A percentile compares a stretch with the other conserved stretches of the same genome.
These are phyloP conservation scores for Apotomis betuletana DNA, from an alignment of 2,888 invertebrate genomes.

Conservation along the genomic window DNA sequence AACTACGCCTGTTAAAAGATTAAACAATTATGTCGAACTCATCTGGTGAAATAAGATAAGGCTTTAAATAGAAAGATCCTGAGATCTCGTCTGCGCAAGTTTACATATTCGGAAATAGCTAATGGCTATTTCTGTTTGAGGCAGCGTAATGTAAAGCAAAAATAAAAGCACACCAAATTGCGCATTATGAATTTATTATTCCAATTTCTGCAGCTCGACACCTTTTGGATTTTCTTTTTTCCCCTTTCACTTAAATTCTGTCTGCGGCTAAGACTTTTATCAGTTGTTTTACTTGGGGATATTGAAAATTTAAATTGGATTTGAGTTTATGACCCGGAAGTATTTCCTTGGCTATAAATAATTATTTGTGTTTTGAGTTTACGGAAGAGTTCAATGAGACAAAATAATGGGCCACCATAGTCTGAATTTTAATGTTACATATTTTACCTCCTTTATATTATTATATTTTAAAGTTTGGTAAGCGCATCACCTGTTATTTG, in stretches of 20 bases:
- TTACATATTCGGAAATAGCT: background rate
- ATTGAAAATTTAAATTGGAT: slow-evolving; percentile 42
- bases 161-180: slow-evolving; percentile 25
- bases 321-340: slow-evolving; percentile 39
- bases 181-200: slow-evolving; percentile 41
- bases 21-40: background rate
- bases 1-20: too few species aligned
- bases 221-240: slow-evolving; percentile 39
- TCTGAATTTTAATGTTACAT: too few species aligned
- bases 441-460: too few species aligned
- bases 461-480: too few species aligned
- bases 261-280: slow-evolving; percentile 43
- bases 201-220: slow-evolving; percentile 40
- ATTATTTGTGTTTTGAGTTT: slow-evolving; percentile 14
- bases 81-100: background rate
- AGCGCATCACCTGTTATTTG: too few species aligned
- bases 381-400: too few species aligned
- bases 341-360: slow-evolving; percentile 19
- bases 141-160: slow-evolving; percentile 17
- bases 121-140: slow-evolving; percentile 4
- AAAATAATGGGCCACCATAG: too few species aligned
- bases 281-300: slow-evolving; percentile 42
- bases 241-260: slow-evolving; percentile 41
- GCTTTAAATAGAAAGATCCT: too few species aligned
- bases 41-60: background rate